Evolutionary conservation across 1,140 invertebrate species (phyloP).

Genomic region (Cydia amplana): DNA sequence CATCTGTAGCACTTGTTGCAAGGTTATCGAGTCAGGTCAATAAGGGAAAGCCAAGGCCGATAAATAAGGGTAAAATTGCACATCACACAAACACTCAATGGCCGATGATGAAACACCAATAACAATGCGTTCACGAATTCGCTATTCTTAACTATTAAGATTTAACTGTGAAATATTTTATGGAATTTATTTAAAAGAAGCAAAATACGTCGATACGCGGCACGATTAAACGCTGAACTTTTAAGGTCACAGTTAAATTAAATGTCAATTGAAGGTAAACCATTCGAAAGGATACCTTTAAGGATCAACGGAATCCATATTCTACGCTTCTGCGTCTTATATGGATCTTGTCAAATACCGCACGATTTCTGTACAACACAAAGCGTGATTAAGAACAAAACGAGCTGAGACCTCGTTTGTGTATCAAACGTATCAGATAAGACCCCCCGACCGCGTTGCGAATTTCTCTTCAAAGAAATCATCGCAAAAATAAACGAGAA

Average conservation of each 20-base stretch:
- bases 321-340: not conserved
- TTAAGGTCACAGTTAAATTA: constrained; percentile 47
- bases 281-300: constrained; percentile 17
- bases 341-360: constrained; percentile 10
- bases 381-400: constrained; percentile 24
- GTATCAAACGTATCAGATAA: constrained; percentile 22
- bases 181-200: constrained; percentile 45
- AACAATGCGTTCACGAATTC: constrained; percentile 20
- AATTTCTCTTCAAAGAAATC: constrained; percentile 23
- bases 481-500: constrained; percentile 34
- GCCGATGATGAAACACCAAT: not conserved
- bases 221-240: constrained; percentile 46
- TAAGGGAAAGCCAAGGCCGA: constrained; percentile 43
- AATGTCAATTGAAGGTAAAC: constrained; percentile 47
- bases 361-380: constrained; percentile 24
- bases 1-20: constrained; percentile 39
- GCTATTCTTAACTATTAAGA: constrained; percentile 8
- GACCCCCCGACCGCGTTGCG: constrained; percentile 7
- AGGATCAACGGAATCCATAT: constrained; percentile 8
- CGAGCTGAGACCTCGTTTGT: constrained; percentile 3
- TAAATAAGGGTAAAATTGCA: constrained; percentile 43
- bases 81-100: constrained; percentile 32
- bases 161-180: constrained; percentile 35
- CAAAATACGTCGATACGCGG: constrained; percentile 40
- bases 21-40: constrained; percentile 42